A percentile compares a stretch with the other conserved stretches of the same genome.
These are phyloP conservation scores for Chaetura pelagica DNA, from an alignment of 2,113 vertebrate genomes.

Conservation along the genomic window DNA sequence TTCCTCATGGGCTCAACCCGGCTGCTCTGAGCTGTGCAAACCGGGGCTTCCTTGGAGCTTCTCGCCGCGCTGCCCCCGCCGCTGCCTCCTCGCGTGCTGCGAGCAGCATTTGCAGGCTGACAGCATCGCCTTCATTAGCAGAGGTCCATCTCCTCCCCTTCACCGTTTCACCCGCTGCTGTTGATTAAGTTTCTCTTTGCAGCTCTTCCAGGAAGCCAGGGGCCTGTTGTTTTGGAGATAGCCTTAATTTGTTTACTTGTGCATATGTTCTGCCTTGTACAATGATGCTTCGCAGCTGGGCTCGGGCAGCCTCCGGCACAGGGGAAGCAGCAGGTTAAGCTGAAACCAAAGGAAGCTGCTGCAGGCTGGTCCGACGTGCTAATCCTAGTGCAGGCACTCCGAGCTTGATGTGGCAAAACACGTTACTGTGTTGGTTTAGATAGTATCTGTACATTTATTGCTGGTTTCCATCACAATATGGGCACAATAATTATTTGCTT, in stretches of 20 bases:
- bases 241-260: slow-evolving; percentile 63
- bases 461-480: background rate
- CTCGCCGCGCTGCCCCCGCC: background rate
- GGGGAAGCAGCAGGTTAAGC: slow-evolving; percentile 43
- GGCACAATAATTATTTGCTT: background rate
- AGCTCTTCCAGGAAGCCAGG: slow-evolving; percentile 66
- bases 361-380: background rate
- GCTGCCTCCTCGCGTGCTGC: background rate
- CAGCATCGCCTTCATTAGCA: background rate
- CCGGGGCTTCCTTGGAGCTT: background rate
- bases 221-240: slow-evolving; percentile 62
- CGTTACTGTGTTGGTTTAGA: fast-evolving
- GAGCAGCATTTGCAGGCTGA: background rate
- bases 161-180: background rate
- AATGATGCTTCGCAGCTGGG: slow-evolving; percentile 37
- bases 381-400: background rate
- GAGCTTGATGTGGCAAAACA: background rate
- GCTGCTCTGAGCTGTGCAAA: background rate
- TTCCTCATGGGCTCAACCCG: fast-evolving
- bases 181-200: slow-evolving; percentile 53
- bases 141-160: slow-evolving; percentile 19
- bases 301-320: background rate
- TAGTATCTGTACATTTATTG: background rate
- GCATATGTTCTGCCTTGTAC: slow-evolving; percentile 57
- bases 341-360: background rate